Evolutionary conservation across 2,797 vertebrate species (phyloP).

Genomic region (Capromys pilorides): DNA sequence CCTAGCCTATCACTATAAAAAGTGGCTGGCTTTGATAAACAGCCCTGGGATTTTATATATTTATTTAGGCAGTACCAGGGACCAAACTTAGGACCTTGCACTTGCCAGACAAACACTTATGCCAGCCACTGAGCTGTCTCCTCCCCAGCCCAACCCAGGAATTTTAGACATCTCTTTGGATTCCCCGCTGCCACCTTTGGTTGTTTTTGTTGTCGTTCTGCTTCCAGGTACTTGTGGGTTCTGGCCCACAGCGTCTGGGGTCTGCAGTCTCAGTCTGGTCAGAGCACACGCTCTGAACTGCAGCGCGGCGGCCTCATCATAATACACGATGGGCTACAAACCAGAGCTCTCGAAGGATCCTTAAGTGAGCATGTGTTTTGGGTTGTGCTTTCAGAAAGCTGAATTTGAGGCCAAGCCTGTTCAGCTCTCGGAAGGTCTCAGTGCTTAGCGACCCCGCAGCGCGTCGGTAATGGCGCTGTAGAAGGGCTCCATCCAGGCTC

Average conservation of each 20-base stretch:
- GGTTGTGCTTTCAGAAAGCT: conserved; percentile 13
- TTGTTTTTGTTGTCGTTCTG: not conserved
- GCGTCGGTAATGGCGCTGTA: not conserved
- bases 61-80: too few relatives aligned
- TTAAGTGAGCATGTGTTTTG: conserved; percentile 2
- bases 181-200: not conserved
- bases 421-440: not conserved
- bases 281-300: conserved; percentile 9
- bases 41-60: conserved; percentile 11
- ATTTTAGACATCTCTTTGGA: not conserved
- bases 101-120: too few relatives aligned
- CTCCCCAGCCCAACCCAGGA: too few relatives aligned
- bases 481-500: not conserved
- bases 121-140: too few relatives aligned
- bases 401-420: conserved; percentile 8
- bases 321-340: not conserved
- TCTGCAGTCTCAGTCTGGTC: not conserved
- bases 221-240: not conserved
- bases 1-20: not conserved
- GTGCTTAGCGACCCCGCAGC: not conserved
- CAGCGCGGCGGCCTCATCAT: not conserved
- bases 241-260: not conserved
- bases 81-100: too few relatives aligned
- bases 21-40: conserved; percentile 7
- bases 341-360: conserved; percentile 1